Evolutionary conservation across 1,140 invertebrate species (phyloP).

Genomic region (Arctopsyche grandis): DNA sequence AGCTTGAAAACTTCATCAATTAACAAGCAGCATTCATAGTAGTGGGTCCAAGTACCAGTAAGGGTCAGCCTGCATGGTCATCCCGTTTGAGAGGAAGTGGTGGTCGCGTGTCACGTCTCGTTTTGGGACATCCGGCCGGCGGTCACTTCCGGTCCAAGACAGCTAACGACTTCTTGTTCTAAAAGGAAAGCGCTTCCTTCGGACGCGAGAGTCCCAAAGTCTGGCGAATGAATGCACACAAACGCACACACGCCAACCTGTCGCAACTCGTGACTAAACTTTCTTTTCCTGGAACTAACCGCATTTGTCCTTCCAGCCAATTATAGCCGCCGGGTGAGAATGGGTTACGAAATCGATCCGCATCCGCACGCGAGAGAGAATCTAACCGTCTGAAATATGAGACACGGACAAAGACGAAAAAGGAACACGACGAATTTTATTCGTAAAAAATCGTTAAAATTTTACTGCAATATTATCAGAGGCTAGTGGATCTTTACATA

Average conservation of each 20-base stretch:
- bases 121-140: slow-evolving; percentile 34
- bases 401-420: no score
- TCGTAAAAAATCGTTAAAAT: no score
- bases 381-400: no score
- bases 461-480: no score
- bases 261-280: neutral
- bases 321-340: neutral
- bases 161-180: slow-evolving; percentile 15
- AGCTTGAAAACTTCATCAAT: no score
- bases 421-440: neutral
- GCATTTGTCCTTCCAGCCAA: neutral
- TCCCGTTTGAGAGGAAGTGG: slow-evolving; percentile 7
- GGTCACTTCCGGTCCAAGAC: neutral
- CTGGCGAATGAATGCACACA: neutral
- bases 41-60: no score
- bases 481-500: no score
- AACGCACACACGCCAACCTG: no score
- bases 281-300: neutral
- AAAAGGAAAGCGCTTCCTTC: slow-evolving; percentile 8
- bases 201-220: neutral
- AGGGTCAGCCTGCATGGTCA: neutral
- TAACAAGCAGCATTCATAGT: no score
- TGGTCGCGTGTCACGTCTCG: slow-evolving; percentile 13
- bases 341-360: neutral
- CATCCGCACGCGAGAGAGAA: no score